Conservation (phyloP, 2,113 vertebrate genomes). For the Odontesthes bonariensis region DNA sequence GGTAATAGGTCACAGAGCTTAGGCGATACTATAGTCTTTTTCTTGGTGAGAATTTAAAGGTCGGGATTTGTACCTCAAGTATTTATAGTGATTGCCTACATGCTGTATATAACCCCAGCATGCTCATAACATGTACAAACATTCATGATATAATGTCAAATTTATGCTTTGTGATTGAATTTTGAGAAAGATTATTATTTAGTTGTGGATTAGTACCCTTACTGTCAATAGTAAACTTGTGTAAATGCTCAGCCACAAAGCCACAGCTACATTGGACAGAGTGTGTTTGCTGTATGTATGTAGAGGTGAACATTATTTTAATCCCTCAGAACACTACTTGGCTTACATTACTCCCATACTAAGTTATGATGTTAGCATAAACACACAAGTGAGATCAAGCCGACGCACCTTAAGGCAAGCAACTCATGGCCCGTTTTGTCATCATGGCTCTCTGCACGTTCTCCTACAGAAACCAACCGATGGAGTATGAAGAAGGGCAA, state of each 20-base stretch:
- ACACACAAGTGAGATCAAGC: not conserved
- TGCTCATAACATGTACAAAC: not conserved
- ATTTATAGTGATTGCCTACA: not conserved
- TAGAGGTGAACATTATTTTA: too few species aligned
- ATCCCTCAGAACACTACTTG: too few species aligned
- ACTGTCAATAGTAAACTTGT: too few species aligned
- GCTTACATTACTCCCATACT: too few species aligned
- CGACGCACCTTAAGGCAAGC: constrained; percentile 87
- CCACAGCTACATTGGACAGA: too few species aligned
- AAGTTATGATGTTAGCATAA: not conserved
- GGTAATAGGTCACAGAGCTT: not conserved
- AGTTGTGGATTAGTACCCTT: too few species aligned
- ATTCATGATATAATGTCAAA: not conserved
- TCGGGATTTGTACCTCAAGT: not conserved
- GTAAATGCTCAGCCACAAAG: too few species aligned
- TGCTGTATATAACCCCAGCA: not conserved
- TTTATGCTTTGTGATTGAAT: not conserved
- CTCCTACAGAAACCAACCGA: constrained; percentile 77
- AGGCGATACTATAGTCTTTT: not conserved
- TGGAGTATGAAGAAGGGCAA: not conserved
- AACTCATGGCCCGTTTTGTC: constrained; percentile 86
- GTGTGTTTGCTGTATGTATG: too few species aligned
- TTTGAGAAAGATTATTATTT: not conserved
- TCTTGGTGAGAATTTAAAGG: not conserved
- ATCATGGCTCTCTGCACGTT: constrained; percentile 81